Evolutionary conservation across 2,888 invertebrate species (phyloP).

Genomic region (Machimus rusticus): DNA sequence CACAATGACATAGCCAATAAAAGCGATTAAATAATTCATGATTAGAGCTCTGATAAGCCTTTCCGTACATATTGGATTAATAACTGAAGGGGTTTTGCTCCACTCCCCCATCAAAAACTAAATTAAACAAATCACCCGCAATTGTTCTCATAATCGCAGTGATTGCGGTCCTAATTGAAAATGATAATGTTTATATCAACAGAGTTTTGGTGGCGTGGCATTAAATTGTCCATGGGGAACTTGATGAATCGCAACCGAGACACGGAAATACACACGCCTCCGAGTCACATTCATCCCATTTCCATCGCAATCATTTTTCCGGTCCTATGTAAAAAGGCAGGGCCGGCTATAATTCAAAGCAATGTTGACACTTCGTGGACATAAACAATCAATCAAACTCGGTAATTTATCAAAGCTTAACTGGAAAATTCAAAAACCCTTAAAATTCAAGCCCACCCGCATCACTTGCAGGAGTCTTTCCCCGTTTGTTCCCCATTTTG

Average conservation of each 20-base stretch:
- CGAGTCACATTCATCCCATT: slow-evolving; percentile 2
- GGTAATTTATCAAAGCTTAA: slow-evolving; percentile 26
- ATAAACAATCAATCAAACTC: slow-evolving; percentile 21
- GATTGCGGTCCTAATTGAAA: neutral
- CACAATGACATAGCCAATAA: neutral
- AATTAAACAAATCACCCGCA: neutral
- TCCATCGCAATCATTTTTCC: neutral
- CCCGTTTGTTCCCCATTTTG: neutral
- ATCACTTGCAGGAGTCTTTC: neutral
- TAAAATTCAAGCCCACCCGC: slow-evolving; percentile 1
- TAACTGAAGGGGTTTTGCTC: neutral
- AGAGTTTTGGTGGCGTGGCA: neutral
- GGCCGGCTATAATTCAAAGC: slow-evolving; percentile 5
- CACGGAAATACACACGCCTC: neutral
- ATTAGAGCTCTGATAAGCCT: neutral
- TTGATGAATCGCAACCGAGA: neutral
- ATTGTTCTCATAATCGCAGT: neutral
- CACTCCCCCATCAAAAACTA: neutral
- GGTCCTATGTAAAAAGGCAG: neutral
- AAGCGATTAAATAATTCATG: neutral
- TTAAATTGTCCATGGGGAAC: neutral
- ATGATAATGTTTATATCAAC: slow-evolving; percentile 18
- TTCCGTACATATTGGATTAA: neutral
- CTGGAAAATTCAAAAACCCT: slow-evolving; percentile 20
- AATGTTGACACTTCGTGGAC: slow-evolving; percentile 30